Conservation (phyloP, 2,888 invertebrate species). For the Yponomeuta malinellus region DNA sequence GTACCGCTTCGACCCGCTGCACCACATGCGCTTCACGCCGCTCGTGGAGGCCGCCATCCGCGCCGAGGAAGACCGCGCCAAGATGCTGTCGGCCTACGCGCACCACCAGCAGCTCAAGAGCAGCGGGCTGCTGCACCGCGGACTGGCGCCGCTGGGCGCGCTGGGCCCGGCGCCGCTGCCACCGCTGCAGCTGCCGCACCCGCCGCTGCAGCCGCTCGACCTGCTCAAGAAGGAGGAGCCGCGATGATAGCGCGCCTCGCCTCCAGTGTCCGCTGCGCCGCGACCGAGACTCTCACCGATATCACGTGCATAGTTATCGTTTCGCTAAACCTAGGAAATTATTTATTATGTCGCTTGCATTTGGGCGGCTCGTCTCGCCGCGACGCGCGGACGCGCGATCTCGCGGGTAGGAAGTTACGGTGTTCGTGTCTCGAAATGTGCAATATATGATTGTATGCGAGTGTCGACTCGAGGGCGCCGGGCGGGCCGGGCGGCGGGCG, state of each 20-base stretch:
- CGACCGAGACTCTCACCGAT: slow-evolving; percentile 28
- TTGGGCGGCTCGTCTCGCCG: slow-evolving; percentile 43
- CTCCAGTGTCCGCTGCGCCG: slow-evolving; percentile 29
- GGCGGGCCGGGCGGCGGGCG: not conserved
- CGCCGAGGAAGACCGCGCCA: slow-evolving; percentile 86
- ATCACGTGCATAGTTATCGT: slow-evolving; percentile 44
- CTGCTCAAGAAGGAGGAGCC: slow-evolving; percentile 78
- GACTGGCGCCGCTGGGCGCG: slow-evolving; percentile 67
- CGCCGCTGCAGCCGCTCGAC: slow-evolving; percentile 68
- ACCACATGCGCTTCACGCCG: slow-evolving; percentile 83
- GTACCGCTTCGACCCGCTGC: slow-evolving; percentile 83
- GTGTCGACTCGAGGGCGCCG: slow-evolving; percentile 6
- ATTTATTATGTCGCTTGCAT: slow-evolving; percentile 54
- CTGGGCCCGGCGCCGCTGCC: slow-evolving; percentile 62
- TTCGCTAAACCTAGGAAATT: slow-evolving; percentile 66
- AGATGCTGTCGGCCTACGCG: slow-evolving; percentile 83
- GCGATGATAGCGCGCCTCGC: slow-evolving; percentile 64
- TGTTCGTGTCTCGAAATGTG: slow-evolving; percentile 15
- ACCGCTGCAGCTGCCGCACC: slow-evolving; percentile 44
- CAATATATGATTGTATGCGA: slow-evolving; percentile 24
- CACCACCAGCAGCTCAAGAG: slow-evolving; percentile 74
- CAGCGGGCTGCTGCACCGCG: slow-evolving; percentile 63
- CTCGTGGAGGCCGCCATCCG: slow-evolving; percentile 86
- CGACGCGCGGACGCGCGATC: slow-evolving; percentile 15
- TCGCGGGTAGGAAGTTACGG: not conserved